Percentiles rank a stretch among this genome's conserved stretches.
Conservation (phyloP, 2,888 invertebrate species). For the Microplitis deprimator region DNA sequence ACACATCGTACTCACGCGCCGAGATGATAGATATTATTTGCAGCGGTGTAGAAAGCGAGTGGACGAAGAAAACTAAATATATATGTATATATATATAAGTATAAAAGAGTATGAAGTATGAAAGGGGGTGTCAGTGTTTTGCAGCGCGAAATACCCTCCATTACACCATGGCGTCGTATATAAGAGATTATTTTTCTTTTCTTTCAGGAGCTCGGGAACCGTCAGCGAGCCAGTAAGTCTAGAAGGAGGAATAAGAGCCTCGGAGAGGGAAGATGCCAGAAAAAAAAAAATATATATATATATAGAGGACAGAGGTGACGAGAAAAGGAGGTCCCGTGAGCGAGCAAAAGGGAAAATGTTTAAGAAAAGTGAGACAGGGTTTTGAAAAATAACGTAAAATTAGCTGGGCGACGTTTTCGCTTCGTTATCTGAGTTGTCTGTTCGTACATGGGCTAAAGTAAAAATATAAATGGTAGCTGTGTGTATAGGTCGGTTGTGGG, state of each 20-base stretch:
- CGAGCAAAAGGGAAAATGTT: constrained; percentile 8
- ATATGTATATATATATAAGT: not conserved
- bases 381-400: constrained; percentile 67
- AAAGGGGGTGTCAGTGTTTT: constrained; percentile 61
- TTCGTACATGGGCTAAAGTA: constrained; percentile 29
- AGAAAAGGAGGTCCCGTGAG: not conserved
- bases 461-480: constrained; percentile 18
- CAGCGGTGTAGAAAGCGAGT: constrained; percentile 55
- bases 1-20: constrained; percentile 43
- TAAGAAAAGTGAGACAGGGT: constrained; percentile 38
- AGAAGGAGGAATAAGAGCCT: constrained; percentile 11
- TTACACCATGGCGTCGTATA: constrained; percentile 65
- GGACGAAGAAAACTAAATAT: constrained; percentile 22
- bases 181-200: constrained; percentile 67
- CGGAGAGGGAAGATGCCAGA: constrained; percentile 32
- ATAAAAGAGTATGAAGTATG: constrained; percentile 1
- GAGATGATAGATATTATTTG: constrained; percentile 63
- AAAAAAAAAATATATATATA: not conserved
- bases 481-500: constrained; percentile 18
- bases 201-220: constrained; percentile 49
- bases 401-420: constrained; percentile 62
- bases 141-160: constrained; percentile 69
- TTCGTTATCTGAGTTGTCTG: constrained; percentile 57
- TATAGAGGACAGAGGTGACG: constrained; percentile 9
- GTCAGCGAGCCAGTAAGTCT: constrained; percentile 49